These are phyloP conservation scores for Thalassophryne amazonica DNA, from an alignment of 2,797 vertebrate genomes.

Conservation along the genomic window DNA sequence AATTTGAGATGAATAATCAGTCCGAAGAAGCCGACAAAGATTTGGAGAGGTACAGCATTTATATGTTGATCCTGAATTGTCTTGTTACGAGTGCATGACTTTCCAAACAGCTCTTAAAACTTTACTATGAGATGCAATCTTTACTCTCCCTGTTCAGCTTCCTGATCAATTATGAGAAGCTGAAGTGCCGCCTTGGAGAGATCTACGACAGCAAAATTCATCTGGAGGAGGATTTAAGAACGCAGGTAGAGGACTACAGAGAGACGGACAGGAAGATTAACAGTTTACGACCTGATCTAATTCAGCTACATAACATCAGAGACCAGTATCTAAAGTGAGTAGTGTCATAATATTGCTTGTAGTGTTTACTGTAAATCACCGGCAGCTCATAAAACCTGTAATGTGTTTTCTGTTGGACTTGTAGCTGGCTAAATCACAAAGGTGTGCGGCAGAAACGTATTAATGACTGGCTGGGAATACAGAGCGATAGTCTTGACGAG, in stretches of 20 bases:
- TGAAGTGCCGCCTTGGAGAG: constrained; percentile 95
- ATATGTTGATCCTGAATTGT: neutral
- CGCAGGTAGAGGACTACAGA: constrained; percentile 95
- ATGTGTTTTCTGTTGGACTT: neutral
- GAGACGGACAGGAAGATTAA: constrained; percentile 99
- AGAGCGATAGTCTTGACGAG: constrained; percentile 92
- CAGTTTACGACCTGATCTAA: constrained; percentile 95
- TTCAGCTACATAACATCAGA: constrained; percentile 96
- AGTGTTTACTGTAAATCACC: neutral
- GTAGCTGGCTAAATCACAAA: constrained; percentile 98
- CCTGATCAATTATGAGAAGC: constrained; percentile 97
- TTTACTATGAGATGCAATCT: too few species aligned
- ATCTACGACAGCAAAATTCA: constrained; percentile 97
- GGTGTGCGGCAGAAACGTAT: constrained; percentile 97
- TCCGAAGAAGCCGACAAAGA: constrained; percentile 84
- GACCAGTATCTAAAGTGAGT: constrained; percentile 98
- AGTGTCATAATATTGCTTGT: neutral
- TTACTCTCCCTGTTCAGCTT: constrained; percentile 83
- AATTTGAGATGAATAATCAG: constrained; percentile 76
- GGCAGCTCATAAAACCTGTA: neutral
- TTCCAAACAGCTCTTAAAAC: too few species aligned
- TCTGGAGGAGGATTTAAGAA: constrained; percentile 95
- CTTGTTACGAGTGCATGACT: too few species aligned
- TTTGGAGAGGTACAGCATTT: constrained; percentile 84
- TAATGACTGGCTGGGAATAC: constrained; percentile 96